Percentiles rank a stretch among this genome's conserved stretches.
Conservation (phyloP, 2,888 invertebrate genomes). For the Latrodectus hesperus region DNA sequence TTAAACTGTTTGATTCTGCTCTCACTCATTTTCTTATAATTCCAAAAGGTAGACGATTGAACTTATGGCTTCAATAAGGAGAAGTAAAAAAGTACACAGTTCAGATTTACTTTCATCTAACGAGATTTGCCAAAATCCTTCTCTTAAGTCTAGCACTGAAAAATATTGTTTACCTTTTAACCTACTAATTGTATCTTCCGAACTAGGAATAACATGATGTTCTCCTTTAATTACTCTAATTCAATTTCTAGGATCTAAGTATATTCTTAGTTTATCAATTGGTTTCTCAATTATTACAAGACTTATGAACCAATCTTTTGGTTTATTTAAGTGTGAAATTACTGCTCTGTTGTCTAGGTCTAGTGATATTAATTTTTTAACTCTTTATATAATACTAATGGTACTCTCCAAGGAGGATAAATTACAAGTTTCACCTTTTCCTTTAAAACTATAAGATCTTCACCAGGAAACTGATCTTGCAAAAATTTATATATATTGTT, state of each 20-base stretch:
- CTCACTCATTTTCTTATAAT: too few relatives aligned
- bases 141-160: neutral
- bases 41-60: too few relatives aligned
- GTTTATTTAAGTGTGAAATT: constrained; percentile 16
- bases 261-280: neutral
- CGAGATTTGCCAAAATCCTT: neutral
- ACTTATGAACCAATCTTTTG: constrained; percentile 12
- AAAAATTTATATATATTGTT: neutral
- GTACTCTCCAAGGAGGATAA: neutral
- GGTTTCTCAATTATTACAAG: constrained; percentile 7
- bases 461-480: neutral
- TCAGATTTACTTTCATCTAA: too few relatives aligned
- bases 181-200: too few relatives aligned
- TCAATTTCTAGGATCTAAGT: too few relatives aligned
- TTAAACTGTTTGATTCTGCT: too few relatives aligned
- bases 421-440: neutral
- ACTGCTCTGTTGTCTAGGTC: neutral
- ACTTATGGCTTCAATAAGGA: too few relatives aligned
- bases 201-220: too few relatives aligned
- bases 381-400: neutral
- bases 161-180: too few relatives aligned
- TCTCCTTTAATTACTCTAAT: too few relatives aligned
- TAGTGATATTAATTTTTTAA: neutral
- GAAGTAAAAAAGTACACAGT: too few relatives aligned
- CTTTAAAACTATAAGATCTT: neutral